A percentile compares a stretch with the other conserved stretches of the same genome.
Evolutionary conservation across 2,797 vertebrate genomes (phyloP).

Genomic region (Chelon labrosus): DNA sequence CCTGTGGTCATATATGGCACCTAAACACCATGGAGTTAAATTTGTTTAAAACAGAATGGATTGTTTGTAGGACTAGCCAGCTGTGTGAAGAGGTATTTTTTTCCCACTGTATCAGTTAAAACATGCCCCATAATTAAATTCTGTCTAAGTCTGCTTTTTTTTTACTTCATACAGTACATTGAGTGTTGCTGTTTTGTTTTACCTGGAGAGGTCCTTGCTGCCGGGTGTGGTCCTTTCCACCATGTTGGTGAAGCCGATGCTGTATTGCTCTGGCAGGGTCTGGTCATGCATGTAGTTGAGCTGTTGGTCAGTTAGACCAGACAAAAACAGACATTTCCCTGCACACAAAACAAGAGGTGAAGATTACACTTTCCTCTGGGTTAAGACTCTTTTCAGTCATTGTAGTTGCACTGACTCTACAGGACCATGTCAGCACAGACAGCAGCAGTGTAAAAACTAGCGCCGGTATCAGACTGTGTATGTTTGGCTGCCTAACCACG

Average conservation of each 20-base stretch:
- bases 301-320: constrained; percentile 93
- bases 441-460: too few relatives aligned
- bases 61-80: too few relatives aligned
- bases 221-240: constrained; percentile 98
- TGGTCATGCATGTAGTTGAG: constrained; percentile 94
- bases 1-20: too few relatives aligned
- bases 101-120: too few relatives aligned
- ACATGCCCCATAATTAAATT: not conserved
- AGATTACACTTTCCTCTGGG: not conserved
- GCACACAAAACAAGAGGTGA: constrained; percentile 16
- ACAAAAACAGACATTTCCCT: constrained; percentile 98
- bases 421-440: not conserved
- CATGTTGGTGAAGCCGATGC: constrained; percentile 99
- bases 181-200: not conserved
- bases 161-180: not conserved
- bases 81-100: too few relatives aligned
- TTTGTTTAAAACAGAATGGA: too few relatives aligned
- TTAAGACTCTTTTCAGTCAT: not conserved
- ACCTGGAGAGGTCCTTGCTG: constrained; percentile 99
- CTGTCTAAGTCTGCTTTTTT: not conserved
- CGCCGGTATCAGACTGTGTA: too few relatives aligned
- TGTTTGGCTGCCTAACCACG: not conserved
- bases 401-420: not conserved
- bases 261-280: constrained; percentile 92
- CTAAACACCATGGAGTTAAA: too few relatives aligned